These are phyloP conservation scores for Muricea muricata DNA, from an alignment of 92 coral and sea anemone genomes.

Conservation along the genomic window DNA sequence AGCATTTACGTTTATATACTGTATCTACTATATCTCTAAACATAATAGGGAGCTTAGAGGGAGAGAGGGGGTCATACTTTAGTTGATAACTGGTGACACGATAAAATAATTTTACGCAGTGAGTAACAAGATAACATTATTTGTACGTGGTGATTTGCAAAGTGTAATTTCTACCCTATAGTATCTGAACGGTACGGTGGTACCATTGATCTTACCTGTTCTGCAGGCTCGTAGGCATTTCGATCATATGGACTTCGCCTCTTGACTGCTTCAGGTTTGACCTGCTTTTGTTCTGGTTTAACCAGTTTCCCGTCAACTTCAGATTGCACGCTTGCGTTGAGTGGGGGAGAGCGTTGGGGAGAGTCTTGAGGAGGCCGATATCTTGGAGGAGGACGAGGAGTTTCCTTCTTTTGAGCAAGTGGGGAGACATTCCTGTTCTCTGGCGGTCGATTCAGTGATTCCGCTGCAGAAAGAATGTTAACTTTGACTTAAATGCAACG, in stretches of 20 bases:
- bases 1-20: background rate
- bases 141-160: no score
- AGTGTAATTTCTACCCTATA: no score
- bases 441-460: background rate
- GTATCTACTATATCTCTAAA: no score
- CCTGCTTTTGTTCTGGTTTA: background rate
- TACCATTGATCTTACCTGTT: conserved; percentile 23
- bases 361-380: conserved; percentile 33
- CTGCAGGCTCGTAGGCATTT: background rate
- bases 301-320: background rate
- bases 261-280: conserved; percentile 16
- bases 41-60: no score
- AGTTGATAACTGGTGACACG: no score
- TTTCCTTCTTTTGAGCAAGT: conserved; percentile 7
- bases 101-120: no score
- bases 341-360: conserved; percentile 26
- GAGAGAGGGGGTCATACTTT: no score
- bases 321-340: background rate
- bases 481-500: no score
- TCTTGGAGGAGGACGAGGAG: conserved; percentile 32
- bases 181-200: no score
- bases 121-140: no score
- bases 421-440: background rate
- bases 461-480: background rate
- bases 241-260: conserved; percentile 30